Evolutionary conservation across 1,140 invertebrate species (phyloP).

Genomic region (Monomorium pharaonis): DNA sequence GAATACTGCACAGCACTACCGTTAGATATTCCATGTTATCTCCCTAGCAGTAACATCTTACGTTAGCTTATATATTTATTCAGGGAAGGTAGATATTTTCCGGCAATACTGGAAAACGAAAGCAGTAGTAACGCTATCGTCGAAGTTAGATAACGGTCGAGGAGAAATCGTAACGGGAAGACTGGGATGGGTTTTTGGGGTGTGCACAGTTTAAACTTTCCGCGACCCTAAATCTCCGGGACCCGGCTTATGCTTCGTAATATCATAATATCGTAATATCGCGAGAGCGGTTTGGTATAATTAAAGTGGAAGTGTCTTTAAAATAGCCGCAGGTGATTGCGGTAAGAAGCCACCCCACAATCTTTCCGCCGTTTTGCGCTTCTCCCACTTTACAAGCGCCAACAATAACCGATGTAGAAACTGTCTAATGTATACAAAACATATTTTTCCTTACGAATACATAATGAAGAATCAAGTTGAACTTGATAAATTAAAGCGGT

Average conservation of each 20-base stretch:
- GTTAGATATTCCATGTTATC: constrained; percentile 35
- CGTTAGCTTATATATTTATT: constrained; percentile 52
- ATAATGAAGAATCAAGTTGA: neutral
- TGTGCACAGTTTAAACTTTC: constrained; percentile 76
- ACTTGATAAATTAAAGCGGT: neutral
- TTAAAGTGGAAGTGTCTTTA: constrained; percentile 83
- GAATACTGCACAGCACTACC: neutral
- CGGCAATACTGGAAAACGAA: constrained; percentile 58
- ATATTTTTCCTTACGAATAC: neutral
- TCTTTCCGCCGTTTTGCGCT: constrained; percentile 69
- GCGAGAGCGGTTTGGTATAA: constrained; percentile 79
- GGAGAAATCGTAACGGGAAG: constrained; percentile 62
- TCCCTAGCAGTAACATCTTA: constrained; percentile 29
- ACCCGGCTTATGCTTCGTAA: constrained; percentile 79
- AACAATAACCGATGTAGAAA: constrained; percentile 41
- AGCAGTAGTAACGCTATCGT: constrained; percentile 55
- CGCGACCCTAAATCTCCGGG: constrained; percentile 76
- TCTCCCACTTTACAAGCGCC: constrained; percentile 33
- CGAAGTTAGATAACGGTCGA: constrained; percentile 72
- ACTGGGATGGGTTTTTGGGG: constrained; percentile 71
- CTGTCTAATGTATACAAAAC: neutral
- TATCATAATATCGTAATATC: constrained; percentile 83
- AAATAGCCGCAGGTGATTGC: constrained; percentile 81
- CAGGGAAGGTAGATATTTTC: constrained; percentile 43
- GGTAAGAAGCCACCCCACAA: constrained; percentile 69